Percentiles rank a stretch among this genome's conserved stretches.
These are phyloP conservation scores for Monochamus alternatus DNA, from an alignment of 2,888 invertebrate species.

Conservation along the genomic window DNA sequence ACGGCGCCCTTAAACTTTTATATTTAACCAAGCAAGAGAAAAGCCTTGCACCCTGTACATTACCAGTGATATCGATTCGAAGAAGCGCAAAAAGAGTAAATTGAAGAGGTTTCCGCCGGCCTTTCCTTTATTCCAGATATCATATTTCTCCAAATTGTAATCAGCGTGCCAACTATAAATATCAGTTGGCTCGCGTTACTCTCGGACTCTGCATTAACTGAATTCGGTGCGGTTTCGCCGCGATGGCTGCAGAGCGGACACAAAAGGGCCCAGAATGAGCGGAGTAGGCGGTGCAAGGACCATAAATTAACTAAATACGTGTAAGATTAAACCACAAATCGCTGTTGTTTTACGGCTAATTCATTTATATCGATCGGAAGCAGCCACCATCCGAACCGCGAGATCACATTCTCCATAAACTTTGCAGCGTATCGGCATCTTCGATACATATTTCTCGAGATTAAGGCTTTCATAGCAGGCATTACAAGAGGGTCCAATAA, in stretches of 20 bases:
- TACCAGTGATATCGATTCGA: too few relatives aligned
- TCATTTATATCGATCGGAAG: constrained; percentile 69
- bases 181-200: constrained; percentile 43
- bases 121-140: constrained; percentile 39
- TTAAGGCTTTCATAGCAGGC: neutral
- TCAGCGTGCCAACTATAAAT: constrained; percentile 45
- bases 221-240: constrained; percentile 56
- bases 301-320: constrained; percentile 70
- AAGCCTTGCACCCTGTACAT: too few relatives aligned
- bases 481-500: neutral
- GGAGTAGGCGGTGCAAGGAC: constrained; percentile 63
- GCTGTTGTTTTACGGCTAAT: constrained; percentile 71
- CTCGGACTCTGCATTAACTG: constrained; percentile 52
- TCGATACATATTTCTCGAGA: neutral
- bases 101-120: neutral
- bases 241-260: constrained; percentile 50
- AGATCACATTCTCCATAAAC: constrained; percentile 51
- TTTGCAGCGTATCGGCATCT: constrained; percentile 1
- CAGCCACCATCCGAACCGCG: constrained; percentile 56
- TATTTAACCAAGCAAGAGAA: too few relatives aligned
- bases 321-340: constrained; percentile 72
- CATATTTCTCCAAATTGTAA: constrained; percentile 43
- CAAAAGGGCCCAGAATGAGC: constrained; percentile 57
- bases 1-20: too few relatives aligned
- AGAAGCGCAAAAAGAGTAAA: neutral